Evolutionary conservation across 1,140 invertebrate genomes (phyloP).

Genomic region (Papilio polytes): DNA sequence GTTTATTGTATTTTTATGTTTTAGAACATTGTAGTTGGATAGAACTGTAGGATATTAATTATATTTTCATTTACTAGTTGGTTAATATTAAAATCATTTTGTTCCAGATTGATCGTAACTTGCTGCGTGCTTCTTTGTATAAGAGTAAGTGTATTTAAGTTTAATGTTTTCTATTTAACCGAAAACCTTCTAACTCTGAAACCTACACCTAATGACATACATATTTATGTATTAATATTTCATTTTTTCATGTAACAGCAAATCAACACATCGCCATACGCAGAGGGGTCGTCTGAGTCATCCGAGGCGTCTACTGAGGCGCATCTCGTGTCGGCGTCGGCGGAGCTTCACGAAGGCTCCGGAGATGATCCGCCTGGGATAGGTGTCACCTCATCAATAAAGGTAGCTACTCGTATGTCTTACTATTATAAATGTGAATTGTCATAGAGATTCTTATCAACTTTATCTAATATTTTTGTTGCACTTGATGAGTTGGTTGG

Average conservation of each 20-base stretch:
- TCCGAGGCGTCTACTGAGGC: constrained; percentile 71
- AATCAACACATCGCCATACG: constrained; percentile 46
- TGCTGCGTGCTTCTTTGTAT: constrained; percentile 45
- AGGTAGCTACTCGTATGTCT: not conserved
- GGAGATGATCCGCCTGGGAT: constrained; percentile 73
- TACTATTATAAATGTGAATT: not conserved
- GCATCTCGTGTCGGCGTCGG: constrained; percentile 62
- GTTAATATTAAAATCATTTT: constrained; percentile 20
- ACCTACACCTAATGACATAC: not conserved
- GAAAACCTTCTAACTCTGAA: not conserved
- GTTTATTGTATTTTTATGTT: too few relatives aligned
- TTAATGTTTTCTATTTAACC: not conserved
- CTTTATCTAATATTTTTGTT: too few relatives aligned
- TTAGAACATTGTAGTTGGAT: too few relatives aligned
- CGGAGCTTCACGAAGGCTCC: constrained; percentile 72
- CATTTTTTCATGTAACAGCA: constrained; percentile 39
- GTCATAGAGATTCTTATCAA: too few relatives aligned
- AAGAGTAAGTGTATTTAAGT: constrained; percentile 46
- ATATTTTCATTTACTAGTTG: too few relatives aligned
- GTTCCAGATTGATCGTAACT: constrained; percentile 51
- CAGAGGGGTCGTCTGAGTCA: constrained; percentile 51
- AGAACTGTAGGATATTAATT: too few relatives aligned
- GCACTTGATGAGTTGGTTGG: too few relatives aligned
- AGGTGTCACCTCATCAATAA: constrained; percentile 12
- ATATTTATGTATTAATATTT: not conserved